Evolutionary conservation across 2,888 invertebrate genomes (phyloP).

Genomic region (Zelleria hepariella): DNA sequence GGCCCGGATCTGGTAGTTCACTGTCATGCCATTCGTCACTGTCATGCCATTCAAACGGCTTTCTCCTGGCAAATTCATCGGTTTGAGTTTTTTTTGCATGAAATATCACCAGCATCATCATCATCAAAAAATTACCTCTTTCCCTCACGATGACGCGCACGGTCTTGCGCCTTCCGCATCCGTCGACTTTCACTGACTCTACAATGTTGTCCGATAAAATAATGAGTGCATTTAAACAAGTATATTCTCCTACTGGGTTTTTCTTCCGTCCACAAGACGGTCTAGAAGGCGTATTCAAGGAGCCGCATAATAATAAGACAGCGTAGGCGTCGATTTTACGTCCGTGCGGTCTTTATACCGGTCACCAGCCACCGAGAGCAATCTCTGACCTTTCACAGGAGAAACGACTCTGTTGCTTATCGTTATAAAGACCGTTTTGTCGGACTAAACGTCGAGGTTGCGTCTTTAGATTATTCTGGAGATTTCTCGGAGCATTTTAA

Average conservation of each 20-base stretch:
- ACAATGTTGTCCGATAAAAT: background rate
- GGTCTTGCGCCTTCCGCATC: no score
- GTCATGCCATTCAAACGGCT: no score
- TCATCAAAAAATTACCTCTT: no score
- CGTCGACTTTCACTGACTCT: no score
- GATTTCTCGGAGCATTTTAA: slow-evolving; percentile 16
- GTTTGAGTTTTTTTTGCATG: no score
- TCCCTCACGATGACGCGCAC: no score
- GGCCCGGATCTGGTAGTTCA: background rate
- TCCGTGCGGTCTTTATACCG: slow-evolving; percentile 51
- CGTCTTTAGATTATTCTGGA: slow-evolving; percentile 15
- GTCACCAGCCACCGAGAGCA: slow-evolving; percentile 29
- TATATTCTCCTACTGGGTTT: slow-evolving; percentile 4
- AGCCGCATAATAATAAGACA: slow-evolving; percentile 43
- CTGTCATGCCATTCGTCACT: no score
- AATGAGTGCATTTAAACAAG: background rate
- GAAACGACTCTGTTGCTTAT: slow-evolving; percentile 20
- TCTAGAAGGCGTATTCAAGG: slow-evolving; percentile 11
- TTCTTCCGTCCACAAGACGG: slow-evolving; percentile 8
- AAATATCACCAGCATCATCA: no score
- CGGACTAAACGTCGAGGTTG: background rate
- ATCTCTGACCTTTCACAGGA: slow-evolving; percentile 16
- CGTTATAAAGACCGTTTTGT: background rate
- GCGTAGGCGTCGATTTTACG: slow-evolving; percentile 43
- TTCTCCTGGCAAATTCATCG: no score